Evolutionary conservation across 2,797 vertebrate species (phyloP).

Genomic region (Gadopsis bispinosus): DNA sequence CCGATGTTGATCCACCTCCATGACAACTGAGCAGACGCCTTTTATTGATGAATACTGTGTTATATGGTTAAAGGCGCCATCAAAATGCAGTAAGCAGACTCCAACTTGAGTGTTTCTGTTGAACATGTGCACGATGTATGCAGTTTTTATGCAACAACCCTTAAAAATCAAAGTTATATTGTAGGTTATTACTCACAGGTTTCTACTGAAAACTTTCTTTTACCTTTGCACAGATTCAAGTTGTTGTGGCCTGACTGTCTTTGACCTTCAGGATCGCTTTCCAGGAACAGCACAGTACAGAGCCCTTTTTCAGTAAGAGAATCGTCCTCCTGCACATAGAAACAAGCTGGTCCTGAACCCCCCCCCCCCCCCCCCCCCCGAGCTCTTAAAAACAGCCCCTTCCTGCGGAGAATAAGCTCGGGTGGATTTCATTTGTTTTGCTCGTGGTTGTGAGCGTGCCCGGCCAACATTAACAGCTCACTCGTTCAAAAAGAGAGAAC

Average conservation of each 20-base stretch:
- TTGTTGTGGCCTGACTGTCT: not conserved
- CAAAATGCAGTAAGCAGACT: too few relatives aligned
- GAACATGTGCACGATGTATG: not conserved
- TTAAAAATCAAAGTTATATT: not conserved
- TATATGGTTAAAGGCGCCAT: not conserved
- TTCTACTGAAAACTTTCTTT: not conserved
- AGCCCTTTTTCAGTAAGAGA: not conserved
- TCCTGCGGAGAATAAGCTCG: constrained; percentile 15
- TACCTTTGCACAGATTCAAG: not conserved
- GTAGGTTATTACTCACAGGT: not conserved
- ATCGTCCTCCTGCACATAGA: constrained; percentile 1
- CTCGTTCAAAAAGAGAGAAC: not conserved
- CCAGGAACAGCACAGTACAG: not conserved
- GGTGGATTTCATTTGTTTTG: constrained; percentile 20
- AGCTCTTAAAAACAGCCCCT: not conserved
- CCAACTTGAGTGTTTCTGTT: too few relatives aligned
- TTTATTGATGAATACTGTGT: too few relatives aligned
- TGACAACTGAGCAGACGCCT: too few relatives aligned
- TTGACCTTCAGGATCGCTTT: not conserved
- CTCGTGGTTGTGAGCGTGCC: not conserved
- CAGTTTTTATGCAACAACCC: not conserved
- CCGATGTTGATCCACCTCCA: too few relatives aligned
- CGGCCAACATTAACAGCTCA: constrained; percentile 14
- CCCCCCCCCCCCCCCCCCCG: not conserved
- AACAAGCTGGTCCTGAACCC: not conserved